Base-by-base conservation (phyloP, 1,140 invertebrate genomes). In the Cydia fagiglandana region DNA sequence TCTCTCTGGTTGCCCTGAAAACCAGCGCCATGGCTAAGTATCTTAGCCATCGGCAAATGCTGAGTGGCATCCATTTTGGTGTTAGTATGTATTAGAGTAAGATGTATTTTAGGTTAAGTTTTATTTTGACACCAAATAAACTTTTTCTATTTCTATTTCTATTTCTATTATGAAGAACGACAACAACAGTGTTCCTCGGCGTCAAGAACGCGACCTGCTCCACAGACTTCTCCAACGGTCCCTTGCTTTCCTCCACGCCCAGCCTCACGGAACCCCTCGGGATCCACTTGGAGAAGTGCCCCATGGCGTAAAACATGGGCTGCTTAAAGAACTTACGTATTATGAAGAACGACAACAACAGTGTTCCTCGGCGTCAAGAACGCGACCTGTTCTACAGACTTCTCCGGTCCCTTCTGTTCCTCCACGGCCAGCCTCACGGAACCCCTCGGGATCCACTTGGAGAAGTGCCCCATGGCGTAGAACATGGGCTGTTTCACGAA, bases 401-500 rank as follows among this genome's bases (percentile, higher is more conserved):
- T 93, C 77, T 89, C 76, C 77, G 45, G 34, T 2, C 34, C 66
- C 66, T 70, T 70, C 0, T 45, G 0, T 10, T 94, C 95, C 28
- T 94, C 87, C 10, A 88, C 83, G 76, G 64, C 79, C 80, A 28
- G 88, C 73, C 94, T 92, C 13, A 86, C 74, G 0, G 96, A 96
- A 64, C 92, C 93, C 68, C 87, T 90, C 2, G 94, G 89, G 24
- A 97, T 82, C 83, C 96, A 97, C 93, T 95, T 96, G 74, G 96
- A 96, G 77, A 97, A 96, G 90, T 98, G 97, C 1, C 95, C 96
- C 73, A 98, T 91, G 15, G 94, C 95, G 90, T 98, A 98, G 85
- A 94, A 98, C 91, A 96, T 96, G 1, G 97, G 97, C 81, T 98
- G 96, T 83, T 97, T 97, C 84, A 96, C 97, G 83, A 97, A 97